Conservation (phyloP, 2,888 invertebrate genomes). For the Lampropteryx suffumata region DNA sequence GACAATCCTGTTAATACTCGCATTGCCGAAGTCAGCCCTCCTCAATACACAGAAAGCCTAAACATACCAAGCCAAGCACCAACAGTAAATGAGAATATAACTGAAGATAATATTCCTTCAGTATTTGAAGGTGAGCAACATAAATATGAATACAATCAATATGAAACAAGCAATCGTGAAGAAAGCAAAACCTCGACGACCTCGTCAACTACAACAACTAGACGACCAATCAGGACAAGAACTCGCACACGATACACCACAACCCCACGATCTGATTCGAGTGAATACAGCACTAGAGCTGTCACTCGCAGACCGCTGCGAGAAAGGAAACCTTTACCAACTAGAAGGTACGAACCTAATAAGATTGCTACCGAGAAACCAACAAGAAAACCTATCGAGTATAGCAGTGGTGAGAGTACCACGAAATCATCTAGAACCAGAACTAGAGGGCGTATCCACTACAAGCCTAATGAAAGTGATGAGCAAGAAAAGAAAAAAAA, state of each 20-base stretch:
- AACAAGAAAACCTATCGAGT: slow-evolving; percentile 49
- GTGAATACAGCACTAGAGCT: slow-evolving; percentile 65
- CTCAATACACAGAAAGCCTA: slow-evolving; percentile 45
- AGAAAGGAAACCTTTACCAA: slow-evolving; percentile 74
- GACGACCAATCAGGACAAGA: slow-evolving; percentile 53
- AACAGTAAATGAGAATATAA: slow-evolving; percentile 37
- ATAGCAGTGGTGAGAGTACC: slow-evolving; percentile 51
- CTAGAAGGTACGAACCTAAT: slow-evolving; percentile 67
- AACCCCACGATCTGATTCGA: slow-evolving; percentile 64
- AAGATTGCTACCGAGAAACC: slow-evolving; percentile 67
- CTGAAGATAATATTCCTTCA: slow-evolving; percentile 37
- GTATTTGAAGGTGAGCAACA: slow-evolving; percentile 33
- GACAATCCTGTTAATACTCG: slow-evolving; percentile 34
- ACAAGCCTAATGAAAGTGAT: slow-evolving; percentile 67
- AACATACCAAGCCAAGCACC: slow-evolving; percentile 51
- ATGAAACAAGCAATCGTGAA: slow-evolving; percentile 48
- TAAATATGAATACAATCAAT: slow-evolving; percentile 53
- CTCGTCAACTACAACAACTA: slow-evolving; percentile 58
- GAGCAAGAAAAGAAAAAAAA: slow-evolving; percentile 55
- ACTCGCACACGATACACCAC: slow-evolving; percentile 72
- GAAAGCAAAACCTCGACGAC: slow-evolving; percentile 47
- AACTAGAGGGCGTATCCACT: slow-evolving; percentile 80
- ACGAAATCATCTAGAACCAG: slow-evolving; percentile 64
- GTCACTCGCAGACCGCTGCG: slow-evolving; percentile 77
- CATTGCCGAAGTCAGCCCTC: slow-evolving; percentile 30